Percentiles rank a stretch among this genome's conserved stretches.
These are phyloP conservation scores for Anniella stebbinsi DNA, from an alignment of 2,797 vertebrate genomes.

Conservation along the genomic window DNA sequence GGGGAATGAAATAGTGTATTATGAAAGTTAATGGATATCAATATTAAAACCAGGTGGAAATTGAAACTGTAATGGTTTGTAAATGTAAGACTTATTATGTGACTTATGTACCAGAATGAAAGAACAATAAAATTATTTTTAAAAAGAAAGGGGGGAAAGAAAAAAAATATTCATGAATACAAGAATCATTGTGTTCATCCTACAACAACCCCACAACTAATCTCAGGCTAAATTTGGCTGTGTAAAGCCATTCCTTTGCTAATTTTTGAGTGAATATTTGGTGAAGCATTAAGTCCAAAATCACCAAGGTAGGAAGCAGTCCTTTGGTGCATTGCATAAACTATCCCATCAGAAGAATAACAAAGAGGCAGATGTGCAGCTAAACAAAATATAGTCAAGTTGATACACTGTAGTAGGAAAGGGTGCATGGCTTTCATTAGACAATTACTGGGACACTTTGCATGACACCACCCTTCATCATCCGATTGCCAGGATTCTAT, in stretches of 20 bases:
- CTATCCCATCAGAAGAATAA: neutral
- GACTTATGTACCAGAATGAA: too few relatives aligned
- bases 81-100: too few relatives aligned
- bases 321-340: neutral
- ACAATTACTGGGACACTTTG: slow-evolving; percentile 12
- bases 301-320: slow-evolving; percentile 13
- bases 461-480: slow-evolving; percentile 20
- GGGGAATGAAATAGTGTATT: too few relatives aligned
- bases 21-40: too few relatives aligned
- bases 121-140: too few relatives aligned
- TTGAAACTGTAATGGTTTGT: too few relatives aligned
- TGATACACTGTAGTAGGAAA: neutral
- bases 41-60: too few relatives aligned
- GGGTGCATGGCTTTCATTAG: slow-evolving; percentile 18
- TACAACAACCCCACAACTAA: neutral
- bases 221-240: neutral
- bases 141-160: too few relatives aligned
- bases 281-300: slow-evolving; percentile 10
- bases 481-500: neutral
- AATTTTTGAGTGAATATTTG: neutral
- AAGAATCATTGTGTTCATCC: neutral
- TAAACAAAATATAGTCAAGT: neutral
- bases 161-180: too few relatives aligned
- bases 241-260: neutral
- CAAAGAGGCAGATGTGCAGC: neutral